phyloP scores from a whole-genome alignment of 2,888 invertebrate species.

The Diadromus collaris region DNA sequence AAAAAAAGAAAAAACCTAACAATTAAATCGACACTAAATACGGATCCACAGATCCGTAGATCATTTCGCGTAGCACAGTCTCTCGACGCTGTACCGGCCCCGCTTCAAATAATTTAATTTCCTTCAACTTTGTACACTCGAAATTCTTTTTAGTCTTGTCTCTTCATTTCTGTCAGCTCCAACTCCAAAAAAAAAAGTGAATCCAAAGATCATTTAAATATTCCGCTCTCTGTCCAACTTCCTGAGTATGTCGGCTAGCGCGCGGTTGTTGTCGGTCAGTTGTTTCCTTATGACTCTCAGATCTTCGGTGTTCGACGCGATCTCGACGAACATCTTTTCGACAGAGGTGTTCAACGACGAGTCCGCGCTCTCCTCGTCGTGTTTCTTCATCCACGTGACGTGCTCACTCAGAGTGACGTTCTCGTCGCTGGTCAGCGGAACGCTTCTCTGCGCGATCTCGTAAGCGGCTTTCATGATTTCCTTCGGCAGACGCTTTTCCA shows the following conservation, averaged over 20 bases:
- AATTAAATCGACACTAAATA: constrained; percentile 34
- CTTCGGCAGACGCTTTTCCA: constrained; percentile 80
- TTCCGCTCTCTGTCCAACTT: constrained; percentile 54
- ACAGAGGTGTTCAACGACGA: constrained; percentile 65
- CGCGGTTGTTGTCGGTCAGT: constrained; percentile 72
- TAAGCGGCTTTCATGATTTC: constrained; percentile 79
- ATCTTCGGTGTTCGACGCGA: constrained; percentile 72
- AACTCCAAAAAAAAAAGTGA: background rate
- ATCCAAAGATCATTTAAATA: constrained; percentile 25
- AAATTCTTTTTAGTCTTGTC: background rate
- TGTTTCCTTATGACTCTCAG: constrained; percentile 73
- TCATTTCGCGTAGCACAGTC: constrained; percentile 14
- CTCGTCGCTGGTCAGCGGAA: constrained; percentile 69
- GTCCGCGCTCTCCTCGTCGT: constrained; percentile 66
- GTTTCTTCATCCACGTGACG: constrained; percentile 69
- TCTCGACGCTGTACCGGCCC: background rate
- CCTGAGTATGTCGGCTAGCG: constrained; percentile 70
- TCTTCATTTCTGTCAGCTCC: background rate
- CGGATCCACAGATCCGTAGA: constrained; percentile 15
- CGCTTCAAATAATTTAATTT: background rate
- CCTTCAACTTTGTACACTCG: background rate
- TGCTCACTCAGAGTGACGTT: constrained; percentile 67
- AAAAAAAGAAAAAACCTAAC: constrained; percentile 17
- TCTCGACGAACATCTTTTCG: constrained; percentile 69
- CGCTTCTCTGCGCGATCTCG: constrained; percentile 79